Evolutionary conservation across 1,140 invertebrate species (phyloP), one percentile per base, ranked within the genome.

Genomic region (Aleiodes sp.): DNA sequence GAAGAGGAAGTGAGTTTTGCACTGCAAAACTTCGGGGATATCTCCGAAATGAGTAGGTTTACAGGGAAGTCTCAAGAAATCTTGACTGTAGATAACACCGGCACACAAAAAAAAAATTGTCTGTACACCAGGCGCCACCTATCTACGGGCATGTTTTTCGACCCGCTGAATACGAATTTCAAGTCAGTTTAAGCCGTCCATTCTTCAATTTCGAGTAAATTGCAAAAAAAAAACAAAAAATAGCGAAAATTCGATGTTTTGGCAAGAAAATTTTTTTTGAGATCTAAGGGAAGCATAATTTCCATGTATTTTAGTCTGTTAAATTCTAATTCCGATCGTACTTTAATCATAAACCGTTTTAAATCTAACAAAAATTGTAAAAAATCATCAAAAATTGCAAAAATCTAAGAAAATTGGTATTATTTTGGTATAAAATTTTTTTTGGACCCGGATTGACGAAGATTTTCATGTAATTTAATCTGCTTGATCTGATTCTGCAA

Each of bases 151-250:
- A 35, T 35, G 31, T 35, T 6, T 35, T 35, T 35, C 10, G 31
- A 35, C 10, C 31, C 10, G 31, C 31, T 35, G 31, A 35, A 10
- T 10, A 35, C 31, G 31, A 35, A 35, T 35, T 35, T 35, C 4
- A 35, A 10, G 31, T 35, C 31, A 35, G 10, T 35, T 4, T 35
- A 10, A 10, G 4, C 31, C 31, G 31, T 35, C 4, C 31, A 35
- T n/a, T 10, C 31, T 35, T 35, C 31, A 35, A 35, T 35, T 6
- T 35, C 31, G 31, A 35, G 31, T 35, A 62, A 83, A 59, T 33
- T 65, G 43, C 68, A n/a, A 6, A 59, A 59, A 19, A 2, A 37
- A 8, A 1, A 29, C 16, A 3, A 4, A 35, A 35, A 63, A 35
- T 31, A 8, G 29, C n/a, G 29, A 35, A 62, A 33, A 62, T 28